Percentiles rank a stretch among this genome's conserved stretches.
Conservation (phyloP, 2,113 vertebrate genomes). For the Tragelaphus scriptus region DNA sequence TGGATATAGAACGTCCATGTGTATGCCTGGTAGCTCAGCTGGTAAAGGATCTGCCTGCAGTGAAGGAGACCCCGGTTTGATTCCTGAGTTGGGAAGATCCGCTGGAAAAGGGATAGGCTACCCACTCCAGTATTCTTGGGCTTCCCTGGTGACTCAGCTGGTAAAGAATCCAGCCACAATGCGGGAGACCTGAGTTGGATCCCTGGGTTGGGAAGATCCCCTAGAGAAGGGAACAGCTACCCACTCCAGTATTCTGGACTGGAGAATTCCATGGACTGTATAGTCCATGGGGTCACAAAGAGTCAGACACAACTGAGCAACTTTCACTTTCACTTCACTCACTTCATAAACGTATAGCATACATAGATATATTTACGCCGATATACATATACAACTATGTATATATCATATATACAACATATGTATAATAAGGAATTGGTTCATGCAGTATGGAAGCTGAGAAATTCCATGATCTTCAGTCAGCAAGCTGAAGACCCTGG, state of each 20-base stretch:
- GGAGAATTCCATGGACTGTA: background rate
- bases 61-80: background rate
- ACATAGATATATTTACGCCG: background rate
- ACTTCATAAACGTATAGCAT: fast-evolving
- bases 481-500: background rate
- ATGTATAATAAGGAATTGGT: background rate
- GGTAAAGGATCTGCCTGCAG: background rate
- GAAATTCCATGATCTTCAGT: background rate
- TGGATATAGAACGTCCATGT: fast-evolving
- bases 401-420: too few species aligned
- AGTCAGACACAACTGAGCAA: fast-evolving
- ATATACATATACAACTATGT: background rate
- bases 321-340: background rate
- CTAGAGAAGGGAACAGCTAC: background rate
- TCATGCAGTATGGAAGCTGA: background rate
- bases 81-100: background rate
- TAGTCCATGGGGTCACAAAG: background rate
- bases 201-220: background rate
- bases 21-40: background rate
- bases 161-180: background rate
- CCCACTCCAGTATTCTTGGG: background rate
- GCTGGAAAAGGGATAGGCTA: background rate
- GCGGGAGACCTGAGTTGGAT: background rate
- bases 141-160: background rate
- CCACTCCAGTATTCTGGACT: background rate